phyloP scores from a whole-genome alignment of 2,888 invertebrate species.

The Eledona agricola region DNA sequence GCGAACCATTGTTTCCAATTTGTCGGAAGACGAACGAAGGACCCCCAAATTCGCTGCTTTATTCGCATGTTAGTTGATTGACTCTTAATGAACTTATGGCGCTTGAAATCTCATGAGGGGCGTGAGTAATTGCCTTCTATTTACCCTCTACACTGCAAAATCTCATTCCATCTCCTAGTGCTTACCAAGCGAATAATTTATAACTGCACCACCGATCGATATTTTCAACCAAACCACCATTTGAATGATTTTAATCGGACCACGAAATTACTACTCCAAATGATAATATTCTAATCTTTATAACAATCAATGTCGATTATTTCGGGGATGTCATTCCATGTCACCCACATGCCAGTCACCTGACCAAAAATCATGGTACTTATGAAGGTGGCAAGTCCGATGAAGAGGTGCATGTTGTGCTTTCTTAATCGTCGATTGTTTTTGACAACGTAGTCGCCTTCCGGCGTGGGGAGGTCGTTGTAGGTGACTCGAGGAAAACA shows the following conservation, averaged over 20 bases:
- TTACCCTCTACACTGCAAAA: slow-evolving; percentile 31
- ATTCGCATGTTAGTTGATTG: slow-evolving; percentile 60
- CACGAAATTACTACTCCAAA: too few species aligned
- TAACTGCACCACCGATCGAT: background rate
- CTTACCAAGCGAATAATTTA: too few species aligned
- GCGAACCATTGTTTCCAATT: slow-evolving; percentile 19
- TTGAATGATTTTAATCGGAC: slow-evolving; percentile 1
- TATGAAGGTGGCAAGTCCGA: slow-evolving; percentile 3
- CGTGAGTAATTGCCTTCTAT: slow-evolving; percentile 32
- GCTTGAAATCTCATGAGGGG: slow-evolving; percentile 55
- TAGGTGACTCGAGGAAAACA: slow-evolving; percentile 5
- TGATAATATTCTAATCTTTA: slow-evolving; percentile 5
- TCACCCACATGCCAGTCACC: slow-evolving; percentile 1
- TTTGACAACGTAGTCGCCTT: slow-evolving; percentile 5
- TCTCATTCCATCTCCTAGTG: too few species aligned
- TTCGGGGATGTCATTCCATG: slow-evolving; percentile 5
- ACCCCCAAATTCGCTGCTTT: slow-evolving; percentile 43
- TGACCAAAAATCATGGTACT: slow-evolving; percentile 2
- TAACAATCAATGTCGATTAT: slow-evolving; percentile 11
- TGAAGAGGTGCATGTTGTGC: slow-evolving; percentile 7
- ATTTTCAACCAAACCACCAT: too few species aligned
- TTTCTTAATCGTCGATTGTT: slow-evolving; percentile 3
- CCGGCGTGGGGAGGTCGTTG: slow-evolving; percentile 16
- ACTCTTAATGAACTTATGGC: slow-evolving; percentile 63
- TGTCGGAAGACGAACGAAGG: slow-evolving; percentile 13